phyloP scores from a whole-genome alignment of 2,797 vertebrate species.

The Synanceia verrucosa region DNA sequence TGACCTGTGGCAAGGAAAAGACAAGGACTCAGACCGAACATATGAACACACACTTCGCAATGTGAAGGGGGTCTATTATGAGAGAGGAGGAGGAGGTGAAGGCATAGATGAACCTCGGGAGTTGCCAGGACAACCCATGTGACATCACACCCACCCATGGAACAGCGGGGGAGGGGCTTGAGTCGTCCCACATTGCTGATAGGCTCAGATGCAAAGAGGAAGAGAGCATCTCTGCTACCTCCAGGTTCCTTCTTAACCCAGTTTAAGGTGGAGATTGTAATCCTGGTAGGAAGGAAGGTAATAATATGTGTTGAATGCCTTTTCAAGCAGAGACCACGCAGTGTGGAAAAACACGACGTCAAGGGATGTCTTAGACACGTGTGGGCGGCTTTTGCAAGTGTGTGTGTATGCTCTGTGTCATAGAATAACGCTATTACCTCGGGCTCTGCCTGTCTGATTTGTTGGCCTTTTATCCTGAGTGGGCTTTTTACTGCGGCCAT shows the following conservation, averaged over 20 bases:
- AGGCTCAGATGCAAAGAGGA: conserved; percentile 40
- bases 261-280: conserved; percentile 29
- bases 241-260: conserved; percentile 24
- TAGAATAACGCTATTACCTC: conserved; percentile 61
- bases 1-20: conserved; percentile 70
- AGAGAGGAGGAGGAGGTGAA: conserved; percentile 38
- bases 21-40: conserved; percentile 47
- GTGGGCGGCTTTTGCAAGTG: conserved; percentile 38
- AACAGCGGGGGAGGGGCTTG: conserved; percentile 50
- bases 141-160: conserved; percentile 64
- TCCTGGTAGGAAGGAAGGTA: background rate
- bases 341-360: conserved; percentile 7
- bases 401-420: conserved; percentile 15
- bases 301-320: conserved; percentile 20
- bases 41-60: conserved; percentile 16
- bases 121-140: conserved; percentile 74
- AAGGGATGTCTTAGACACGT: conserved; percentile 32
- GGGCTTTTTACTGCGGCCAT: conserved; percentile 78
- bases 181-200: conserved; percentile 52
- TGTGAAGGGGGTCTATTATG: conserved; percentile 39
- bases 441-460: conserved; percentile 73
- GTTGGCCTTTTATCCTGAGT: conserved; percentile 81
- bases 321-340: conserved; percentile 15
- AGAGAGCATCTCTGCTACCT: conserved; percentile 12
- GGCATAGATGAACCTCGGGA: conserved; percentile 58